Percentiles rank a stretch among this genome's conserved stretches.
Conservation (phyloP, 2,113 vertebrate genomes). For the Hippoglossus stenolepis region DNA sequence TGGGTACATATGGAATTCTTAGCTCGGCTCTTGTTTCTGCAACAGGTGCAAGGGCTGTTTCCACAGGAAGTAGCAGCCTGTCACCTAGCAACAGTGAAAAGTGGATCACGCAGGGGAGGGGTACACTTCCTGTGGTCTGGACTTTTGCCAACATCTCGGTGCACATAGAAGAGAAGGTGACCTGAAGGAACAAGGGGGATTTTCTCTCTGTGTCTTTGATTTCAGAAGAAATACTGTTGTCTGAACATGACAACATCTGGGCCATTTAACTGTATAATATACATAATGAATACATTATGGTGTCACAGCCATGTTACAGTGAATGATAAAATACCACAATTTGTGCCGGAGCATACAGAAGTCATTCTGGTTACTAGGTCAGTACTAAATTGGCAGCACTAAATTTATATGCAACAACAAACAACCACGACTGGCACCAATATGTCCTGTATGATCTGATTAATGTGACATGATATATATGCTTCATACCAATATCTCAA, state of each 20-base stretch:
- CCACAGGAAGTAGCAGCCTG: conserved; percentile 52
- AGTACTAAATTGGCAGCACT: conserved; percentile 8
- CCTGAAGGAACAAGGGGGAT: neutral
- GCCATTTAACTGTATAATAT: neutral
- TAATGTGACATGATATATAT: conserved; percentile 4
- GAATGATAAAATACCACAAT: conserved; percentile 2
- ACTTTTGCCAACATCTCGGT: conserved; percentile 42
- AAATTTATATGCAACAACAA: neutral
- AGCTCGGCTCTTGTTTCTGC: conserved; percentile 51
- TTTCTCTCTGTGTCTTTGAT: neutral
- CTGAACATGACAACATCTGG: conserved; percentile 3
- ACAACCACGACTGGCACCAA: conserved; percentile 1
- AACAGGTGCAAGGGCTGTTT: conserved; percentile 72
- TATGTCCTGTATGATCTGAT: conserved; percentile 31
- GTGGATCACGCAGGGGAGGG: conserved; percentile 39
- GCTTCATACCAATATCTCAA: conserved; percentile 10
- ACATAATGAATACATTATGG: neutral
- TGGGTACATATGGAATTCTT: conserved; percentile 44
- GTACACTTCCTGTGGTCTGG: conserved; percentile 49
- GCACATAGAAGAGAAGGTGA: conserved; percentile 41
- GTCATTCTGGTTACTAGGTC: conserved; percentile 20
- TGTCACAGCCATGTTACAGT: conserved; percentile 5
- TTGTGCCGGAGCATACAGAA: neutral
- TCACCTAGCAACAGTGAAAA: conserved; percentile 69
- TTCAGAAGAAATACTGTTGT: conserved; percentile 2